These are phyloP conservation scores for Aphidoletes aphidimyza DNA, from an alignment of 2,888 invertebrate genomes.

Conservation along the genomic window DNA sequence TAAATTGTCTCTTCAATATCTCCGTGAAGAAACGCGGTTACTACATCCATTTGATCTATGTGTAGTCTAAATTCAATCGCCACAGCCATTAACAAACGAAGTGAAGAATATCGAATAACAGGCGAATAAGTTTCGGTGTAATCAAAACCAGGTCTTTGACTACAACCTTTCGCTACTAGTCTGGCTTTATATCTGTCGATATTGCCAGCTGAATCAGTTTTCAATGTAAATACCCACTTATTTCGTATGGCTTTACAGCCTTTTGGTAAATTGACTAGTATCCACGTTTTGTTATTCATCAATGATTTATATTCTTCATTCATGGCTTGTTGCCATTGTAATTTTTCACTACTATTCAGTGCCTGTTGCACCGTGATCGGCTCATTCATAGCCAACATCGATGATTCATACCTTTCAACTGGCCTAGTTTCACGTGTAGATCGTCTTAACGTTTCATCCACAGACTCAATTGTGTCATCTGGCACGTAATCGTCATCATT, in stretches of 20 bases:
- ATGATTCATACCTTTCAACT: too few species aligned
- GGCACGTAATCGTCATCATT: too few species aligned
- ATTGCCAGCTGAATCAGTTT: constrained; percentile 55
- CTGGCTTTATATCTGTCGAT: constrained; percentile 56
- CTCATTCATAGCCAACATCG: background rate
- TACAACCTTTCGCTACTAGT: too few species aligned
- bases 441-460: too few species aligned
- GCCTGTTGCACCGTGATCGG: constrained; percentile 30
- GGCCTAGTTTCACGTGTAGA: too few species aligned
- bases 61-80: constrained; percentile 54
- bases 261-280: constrained; percentile 27
- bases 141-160: too few species aligned
- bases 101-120: too few species aligned
- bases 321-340: constrained; percentile 53
- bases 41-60: constrained; percentile 55
- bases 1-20: constrained; percentile 54
- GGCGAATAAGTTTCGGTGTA: too few species aligned
- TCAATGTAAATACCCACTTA: constrained; percentile 57
- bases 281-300: constrained; percentile 32
- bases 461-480: too few species aligned
- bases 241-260: constrained; percentile 52
- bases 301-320: constrained; percentile 46
- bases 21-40: constrained; percentile 54
- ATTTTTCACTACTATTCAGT: constrained; percentile 4
- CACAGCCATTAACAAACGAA: constrained; percentile 55